A percentile compares a stretch with the other conserved stretches of the same genome.
Evolutionary conservation across 2,113 vertebrate genomes (phyloP).

Genomic region (Camelus bactrianus): DNA sequence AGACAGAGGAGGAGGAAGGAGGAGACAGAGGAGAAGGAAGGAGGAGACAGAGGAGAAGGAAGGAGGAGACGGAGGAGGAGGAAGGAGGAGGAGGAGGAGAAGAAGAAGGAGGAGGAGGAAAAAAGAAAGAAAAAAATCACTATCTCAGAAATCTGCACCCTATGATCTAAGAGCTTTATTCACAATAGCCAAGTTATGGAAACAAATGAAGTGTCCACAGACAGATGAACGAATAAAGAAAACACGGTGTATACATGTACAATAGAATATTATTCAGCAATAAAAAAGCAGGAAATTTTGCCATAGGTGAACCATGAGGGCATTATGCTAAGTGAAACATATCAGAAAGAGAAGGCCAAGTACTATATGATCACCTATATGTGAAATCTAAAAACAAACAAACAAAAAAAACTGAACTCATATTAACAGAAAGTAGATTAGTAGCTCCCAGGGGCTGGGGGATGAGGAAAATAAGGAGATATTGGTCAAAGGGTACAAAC

Average conservation of each 20-base stretch:
- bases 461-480: neutral
- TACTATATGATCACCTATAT: neutral
- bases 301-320: neutral
- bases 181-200: neutral
- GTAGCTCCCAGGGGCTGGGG: neutral
- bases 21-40: too few species aligned
- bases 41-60: neutral
- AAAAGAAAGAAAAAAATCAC: neutral
- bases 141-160: neutral
- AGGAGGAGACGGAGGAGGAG: too few species aligned
- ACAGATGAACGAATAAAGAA: neutral
- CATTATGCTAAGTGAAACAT: neutral
- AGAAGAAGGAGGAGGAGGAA: neutral
- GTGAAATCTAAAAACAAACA: neutral
- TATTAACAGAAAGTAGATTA: neutral
- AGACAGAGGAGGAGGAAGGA: too few species aligned
- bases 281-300: neutral
- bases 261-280: neutral
- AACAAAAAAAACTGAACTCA: neutral
- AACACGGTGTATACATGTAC: neutral
- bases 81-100: too few species aligned
- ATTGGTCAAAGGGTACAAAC: neutral
- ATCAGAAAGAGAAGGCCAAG: neutral
- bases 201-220: neutral
- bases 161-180: neutral